Conservation (phyloP, 1,140 invertebrate species). For the Armadillidium nasatum region DNA sequence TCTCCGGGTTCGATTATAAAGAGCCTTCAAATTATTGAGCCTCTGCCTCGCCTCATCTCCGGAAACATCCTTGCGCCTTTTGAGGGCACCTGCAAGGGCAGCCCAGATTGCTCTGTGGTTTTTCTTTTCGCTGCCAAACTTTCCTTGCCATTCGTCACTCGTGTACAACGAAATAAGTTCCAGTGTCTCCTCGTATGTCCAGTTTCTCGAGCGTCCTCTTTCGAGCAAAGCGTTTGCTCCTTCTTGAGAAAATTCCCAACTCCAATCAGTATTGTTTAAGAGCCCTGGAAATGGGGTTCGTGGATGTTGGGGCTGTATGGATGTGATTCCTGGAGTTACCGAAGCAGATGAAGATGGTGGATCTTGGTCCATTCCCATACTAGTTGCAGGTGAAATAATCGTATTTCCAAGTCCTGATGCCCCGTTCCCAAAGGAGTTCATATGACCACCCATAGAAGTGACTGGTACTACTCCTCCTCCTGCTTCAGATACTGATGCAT, state of each 20-base stretch:
- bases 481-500: too few relatives aligned
- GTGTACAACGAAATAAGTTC: constrained; percentile 43
- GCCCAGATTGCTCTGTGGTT: constrained; percentile 45
- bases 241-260: neutral
- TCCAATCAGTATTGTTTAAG: constrained; percentile 27
- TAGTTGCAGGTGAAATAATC: neutral
- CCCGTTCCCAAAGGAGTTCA: neutral
- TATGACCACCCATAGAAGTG: constrained; percentile 20
- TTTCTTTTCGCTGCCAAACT: constrained; percentile 44
- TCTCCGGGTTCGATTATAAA: constrained; percentile 42
- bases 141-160: constrained; percentile 42
- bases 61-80: constrained; percentile 39
- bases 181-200: constrained; percentile 43
- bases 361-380: constrained; percentile 28
- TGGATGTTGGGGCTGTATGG: neutral
- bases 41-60: constrained; percentile 44
- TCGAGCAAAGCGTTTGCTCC: constrained; percentile 40
- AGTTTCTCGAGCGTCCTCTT: constrained; percentile 41
- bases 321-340: neutral
- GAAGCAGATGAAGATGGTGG: neutral
- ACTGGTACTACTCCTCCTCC: too few relatives aligned
- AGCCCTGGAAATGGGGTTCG: constrained; percentile 29
- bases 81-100: constrained; percentile 36
- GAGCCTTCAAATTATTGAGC: constrained; percentile 43
- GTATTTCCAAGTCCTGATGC: neutral